Percentiles rank a stretch among this genome's conserved stretches.
These are phyloP conservation scores for Neoascia interrupta DNA, from an alignment of 2,888 invertebrate species.

Conservation along the genomic window DNA sequence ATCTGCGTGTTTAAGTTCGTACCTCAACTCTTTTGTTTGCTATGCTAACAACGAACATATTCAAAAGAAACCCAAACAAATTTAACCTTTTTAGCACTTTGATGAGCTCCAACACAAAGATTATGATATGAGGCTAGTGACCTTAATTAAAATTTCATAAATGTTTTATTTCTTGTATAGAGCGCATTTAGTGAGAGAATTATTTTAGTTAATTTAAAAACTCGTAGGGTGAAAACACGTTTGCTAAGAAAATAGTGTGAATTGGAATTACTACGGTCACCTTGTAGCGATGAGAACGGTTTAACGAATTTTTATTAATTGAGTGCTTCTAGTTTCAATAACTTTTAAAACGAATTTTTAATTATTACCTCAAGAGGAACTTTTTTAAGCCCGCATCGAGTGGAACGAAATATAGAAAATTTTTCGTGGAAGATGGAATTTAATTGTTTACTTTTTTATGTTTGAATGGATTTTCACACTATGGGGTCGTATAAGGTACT, in stretches of 20 bases:
- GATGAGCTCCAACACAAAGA: slow-evolving; percentile 6
- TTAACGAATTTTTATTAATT: slow-evolving; percentile 20
- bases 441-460: too few relatives aligned
- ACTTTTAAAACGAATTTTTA: too few relatives aligned
- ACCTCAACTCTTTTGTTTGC: slow-evolving; percentile 29
- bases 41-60: not conserved
- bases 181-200: slow-evolving; percentile 8
- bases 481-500: too few relatives aligned
- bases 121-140: slow-evolving; percentile 42
- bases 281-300: slow-evolving; percentile 34
- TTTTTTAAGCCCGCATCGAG: too few relatives aligned
- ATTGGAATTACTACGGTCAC: slow-evolving; percentile 25
- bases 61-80: slow-evolving; percentile 25
- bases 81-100: slow-evolving; percentile 15
- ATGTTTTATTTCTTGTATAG: slow-evolving; percentile 19
- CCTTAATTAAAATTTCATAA: slow-evolving; percentile 52
- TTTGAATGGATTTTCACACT: too few relatives aligned
- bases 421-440: too few relatives aligned
- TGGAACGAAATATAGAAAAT: too few relatives aligned
- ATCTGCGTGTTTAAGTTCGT: slow-evolving; percentile 14
- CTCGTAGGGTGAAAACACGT: slow-evolving; percentile 20
- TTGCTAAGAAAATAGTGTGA: slow-evolving; percentile 17
- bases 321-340: slow-evolving; percentile 6
- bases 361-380: too few relatives aligned
- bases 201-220: slow-evolving; percentile 37